These are phyloP conservation scores for Hephaestus fuliginosus DNA, from an alignment of 2,797 vertebrate species.

Conservation along the genomic window DNA sequence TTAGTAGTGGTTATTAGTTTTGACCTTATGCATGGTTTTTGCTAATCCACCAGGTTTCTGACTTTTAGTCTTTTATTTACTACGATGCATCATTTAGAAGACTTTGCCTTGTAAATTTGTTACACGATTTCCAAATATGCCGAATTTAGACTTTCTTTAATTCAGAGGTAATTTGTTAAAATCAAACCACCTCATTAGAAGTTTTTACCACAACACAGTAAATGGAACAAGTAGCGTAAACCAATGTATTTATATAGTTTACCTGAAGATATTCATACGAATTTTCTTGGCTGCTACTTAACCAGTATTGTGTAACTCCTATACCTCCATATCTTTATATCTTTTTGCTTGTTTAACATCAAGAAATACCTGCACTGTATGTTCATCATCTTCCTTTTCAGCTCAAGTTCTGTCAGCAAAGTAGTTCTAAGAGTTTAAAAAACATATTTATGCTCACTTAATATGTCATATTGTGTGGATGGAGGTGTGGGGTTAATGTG, in stretches of 20 bases:
- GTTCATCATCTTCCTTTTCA: not conserved
- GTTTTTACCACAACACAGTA: not conserved
- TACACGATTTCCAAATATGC: too few species aligned
- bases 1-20: too few species aligned
- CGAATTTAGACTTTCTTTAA: too few species aligned
- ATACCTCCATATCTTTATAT: not conserved
- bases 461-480: not conserved
- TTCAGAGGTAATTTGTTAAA: too few species aligned
- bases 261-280: not conserved
- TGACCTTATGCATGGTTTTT: too few species aligned
- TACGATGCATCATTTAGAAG: too few species aligned
- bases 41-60: too few species aligned
- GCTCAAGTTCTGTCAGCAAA: not conserved
- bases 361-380: not conserved
- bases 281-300: not conserved
- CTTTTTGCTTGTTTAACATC: not conserved
- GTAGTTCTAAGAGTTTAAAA: not conserved
- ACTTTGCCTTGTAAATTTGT: too few species aligned
- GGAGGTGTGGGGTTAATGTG: too few species aligned
- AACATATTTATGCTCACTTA: not conserved
- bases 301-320: not conserved
- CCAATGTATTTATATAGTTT: not conserved
- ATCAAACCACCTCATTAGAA: not conserved
- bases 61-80: too few species aligned
- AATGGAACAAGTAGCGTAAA: not conserved